Conservation (phyloP, 2,797 vertebrate genomes). For the Nyctalus aviator region DNA sequence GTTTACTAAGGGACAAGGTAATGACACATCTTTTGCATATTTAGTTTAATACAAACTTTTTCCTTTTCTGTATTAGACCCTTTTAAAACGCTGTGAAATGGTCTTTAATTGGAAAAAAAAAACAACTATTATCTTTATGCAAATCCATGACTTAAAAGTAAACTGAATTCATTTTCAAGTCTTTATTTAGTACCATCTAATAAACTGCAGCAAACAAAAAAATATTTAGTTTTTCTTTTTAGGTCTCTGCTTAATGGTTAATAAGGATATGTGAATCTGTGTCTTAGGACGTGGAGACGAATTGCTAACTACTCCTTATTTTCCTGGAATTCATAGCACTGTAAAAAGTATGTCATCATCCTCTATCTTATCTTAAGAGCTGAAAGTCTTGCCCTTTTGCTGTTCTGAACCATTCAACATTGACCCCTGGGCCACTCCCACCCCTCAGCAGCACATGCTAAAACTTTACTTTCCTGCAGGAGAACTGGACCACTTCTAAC, state of each 20-base stretch:
- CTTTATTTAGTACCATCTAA: conserved; percentile 45
- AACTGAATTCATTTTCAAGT: conserved; percentile 22
- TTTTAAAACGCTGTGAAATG: conserved; percentile 5
- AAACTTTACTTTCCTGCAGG: not conserved
- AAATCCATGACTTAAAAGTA: conserved; percentile 44
- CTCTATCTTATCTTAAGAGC: conserved; percentile 63
- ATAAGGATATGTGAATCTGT: conserved; percentile 59
- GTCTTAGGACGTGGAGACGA: conserved; percentile 54
- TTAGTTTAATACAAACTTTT: conserved; percentile 33
- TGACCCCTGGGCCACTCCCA: conserved; percentile 32
- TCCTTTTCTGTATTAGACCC: not conserved
- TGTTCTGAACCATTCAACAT: conserved; percentile 53
- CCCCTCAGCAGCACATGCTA: conserved; percentile 39
- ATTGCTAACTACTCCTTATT: conserved; percentile 59
- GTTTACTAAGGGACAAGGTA: not conserved
- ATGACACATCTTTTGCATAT: not conserved
- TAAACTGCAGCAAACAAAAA: conserved; percentile 32
- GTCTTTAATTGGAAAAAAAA: not conserved
- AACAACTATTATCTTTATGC: not conserved
- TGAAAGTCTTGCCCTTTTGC: conserved; percentile 57
- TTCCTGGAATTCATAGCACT: conserved; percentile 52
- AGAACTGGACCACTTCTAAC: conserved; percentile 7
- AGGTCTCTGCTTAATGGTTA: conserved; percentile 52
- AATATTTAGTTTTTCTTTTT: conserved; percentile 35
- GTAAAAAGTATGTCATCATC: conserved; percentile 51